Evolutionary conservation across 2,113 vertebrate species (phyloP).

Genomic region (Hyperopisus bebe): DNA sequence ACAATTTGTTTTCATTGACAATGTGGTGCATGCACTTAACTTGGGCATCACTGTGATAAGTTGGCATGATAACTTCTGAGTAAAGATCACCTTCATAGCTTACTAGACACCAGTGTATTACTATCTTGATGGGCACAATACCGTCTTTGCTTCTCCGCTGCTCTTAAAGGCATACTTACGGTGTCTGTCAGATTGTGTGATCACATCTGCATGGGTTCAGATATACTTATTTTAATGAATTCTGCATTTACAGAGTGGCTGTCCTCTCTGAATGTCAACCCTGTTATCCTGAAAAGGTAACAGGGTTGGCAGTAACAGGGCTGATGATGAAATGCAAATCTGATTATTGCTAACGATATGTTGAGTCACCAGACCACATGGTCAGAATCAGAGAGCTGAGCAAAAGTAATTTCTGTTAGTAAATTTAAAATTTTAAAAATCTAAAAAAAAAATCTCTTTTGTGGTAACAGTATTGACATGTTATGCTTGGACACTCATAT

Average conservation of each 20-base stretch:
- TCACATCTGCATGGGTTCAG: neutral
- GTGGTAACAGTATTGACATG: neutral
- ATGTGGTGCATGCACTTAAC: neutral
- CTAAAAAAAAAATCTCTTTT: neutral
- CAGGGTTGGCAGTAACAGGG: neutral
- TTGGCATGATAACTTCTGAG: neutral
- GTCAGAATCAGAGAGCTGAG: neutral
- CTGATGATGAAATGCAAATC: neutral
- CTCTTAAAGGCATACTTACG: neutral
- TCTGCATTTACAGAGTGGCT: neutral
- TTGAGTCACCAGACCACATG: neutral
- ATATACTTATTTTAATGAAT: neutral
- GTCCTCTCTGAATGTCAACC: neutral
- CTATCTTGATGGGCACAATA: neutral
- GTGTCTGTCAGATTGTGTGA: neutral
- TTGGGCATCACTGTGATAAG: neutral
- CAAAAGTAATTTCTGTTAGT: neutral
- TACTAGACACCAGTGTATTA: neutral
- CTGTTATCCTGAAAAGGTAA: neutral
- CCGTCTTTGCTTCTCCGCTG: neutral
- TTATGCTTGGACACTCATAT: neutral
- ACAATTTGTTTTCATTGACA: neutral
- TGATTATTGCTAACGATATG: neutral
- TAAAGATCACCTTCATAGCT: neutral
- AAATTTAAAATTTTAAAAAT: neutral